Base-by-base conservation (phyloP, 2,797 vertebrate species). In the Psittacula echo region DNA sequence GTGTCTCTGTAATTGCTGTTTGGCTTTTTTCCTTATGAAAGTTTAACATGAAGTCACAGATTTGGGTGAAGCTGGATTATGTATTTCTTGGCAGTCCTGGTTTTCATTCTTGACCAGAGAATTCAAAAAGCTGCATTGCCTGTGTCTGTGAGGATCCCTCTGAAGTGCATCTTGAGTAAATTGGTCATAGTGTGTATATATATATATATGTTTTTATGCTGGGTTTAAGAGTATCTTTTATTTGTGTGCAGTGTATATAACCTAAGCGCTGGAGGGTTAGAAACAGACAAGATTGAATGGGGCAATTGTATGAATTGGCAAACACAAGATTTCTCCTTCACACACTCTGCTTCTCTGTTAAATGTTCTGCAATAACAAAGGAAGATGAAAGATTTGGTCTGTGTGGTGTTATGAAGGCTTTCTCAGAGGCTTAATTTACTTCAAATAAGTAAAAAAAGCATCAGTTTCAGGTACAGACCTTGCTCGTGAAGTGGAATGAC, bases 251-350 rank as follows among this genome's bases (percentile, higher is more conserved):
- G 71, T 84, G 32, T 54, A 17, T 54, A 37, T 75, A 88, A 95
- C 50, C 6, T 10, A 39, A 94, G 19, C 24, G 42, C 90, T 89
- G 29, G 76, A 94, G 88, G 58, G 48, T 11, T 91, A 53, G 76
- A 87, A 89, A 47, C 26, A 50, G 77, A 82, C 73, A 87, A 81
- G 91, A 86, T 82, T 83, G 80, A 81, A 94, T 75, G 89, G 89
- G 85, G 92, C 87, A 93, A 10, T 93, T 94, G 78, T 94, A 37
- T 81, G 42, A 93, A 75, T n/a, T 89, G 78, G 71, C 84, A 82
- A 88, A 84, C 54, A 53, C 42, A 75, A 76, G 54, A 65, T 91
- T 93, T 50, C 45, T 87, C 56, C 66, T 94, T 94, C 75, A 68
- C 82, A 80, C 77, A 41, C 71, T 84, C 2, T 74, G 65, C 93